Evolutionary conservation across 2,888 invertebrate species (phyloP), one percentile per base, ranked within the genome.

Genomic region (Tribolium freemani): DNA sequence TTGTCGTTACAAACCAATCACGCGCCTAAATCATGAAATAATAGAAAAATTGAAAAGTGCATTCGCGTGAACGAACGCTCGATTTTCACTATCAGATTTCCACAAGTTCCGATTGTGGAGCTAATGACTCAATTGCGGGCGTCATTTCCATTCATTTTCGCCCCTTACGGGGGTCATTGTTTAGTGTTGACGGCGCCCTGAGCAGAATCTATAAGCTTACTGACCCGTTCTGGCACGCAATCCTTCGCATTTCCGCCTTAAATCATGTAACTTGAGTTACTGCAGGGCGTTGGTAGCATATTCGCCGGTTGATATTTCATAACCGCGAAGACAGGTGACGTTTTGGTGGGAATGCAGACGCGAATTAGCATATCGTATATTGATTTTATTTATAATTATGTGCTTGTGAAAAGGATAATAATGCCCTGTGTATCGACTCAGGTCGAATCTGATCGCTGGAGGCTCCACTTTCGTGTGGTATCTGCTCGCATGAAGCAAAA

Each of bases 61-160:
- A 60, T 30, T 69, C 46, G 69, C 60, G 67, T 67, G 67, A 66
- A 66, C 13, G 63, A 3, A 60, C 16, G 60, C 11, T 61, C 46
- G 26, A 50, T 56, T 38, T 60, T 16, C 63, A 13, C 53, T 83
- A 82, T 83, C 82, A 80, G 80, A 81, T 82, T 79, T 79, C 79
- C 75, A 76, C 73, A 60, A 73, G 80, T 80, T 81, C 80, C 79
- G 79, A 79, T 79, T 81, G 78, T 74, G 73, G 54, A 78, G 77
- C 82, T 84, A 83, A 84, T 84, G 84, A 83, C 84, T 83, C 83
- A 83, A 84, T 84, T 81, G 83, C 83, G 83, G 77, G 82, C 80
- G 68, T 78, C 77, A 77, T 81, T 81, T 81, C 78, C 79, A 77
- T 79, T 80, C 76, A 78, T 77, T 79, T 75, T 71, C 58, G 74